phyloP scores from a whole-genome alignment of 2,113 vertebrate species.

The Platichthys stellatus region DNA sequence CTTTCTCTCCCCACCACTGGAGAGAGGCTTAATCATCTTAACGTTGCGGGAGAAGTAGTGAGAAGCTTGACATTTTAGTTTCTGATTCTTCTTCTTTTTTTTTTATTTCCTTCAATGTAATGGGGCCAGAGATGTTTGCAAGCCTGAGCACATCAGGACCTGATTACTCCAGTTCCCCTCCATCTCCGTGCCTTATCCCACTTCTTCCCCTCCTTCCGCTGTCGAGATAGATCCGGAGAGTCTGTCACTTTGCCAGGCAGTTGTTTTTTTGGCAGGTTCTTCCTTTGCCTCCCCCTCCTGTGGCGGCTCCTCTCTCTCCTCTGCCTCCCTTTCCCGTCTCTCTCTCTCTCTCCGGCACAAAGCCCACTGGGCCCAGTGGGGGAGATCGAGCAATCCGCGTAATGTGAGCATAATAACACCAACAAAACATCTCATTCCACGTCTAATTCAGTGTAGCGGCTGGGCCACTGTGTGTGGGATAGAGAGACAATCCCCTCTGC shows the following conservation, averaged over 20 bases:
- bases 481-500: constrained; percentile 58
- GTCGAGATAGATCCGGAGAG: constrained; percentile 51
- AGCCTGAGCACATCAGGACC: constrained; percentile 65
- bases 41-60: constrained; percentile 55
- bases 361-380: constrained; percentile 74
- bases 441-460: constrained; percentile 70
- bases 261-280: constrained; percentile 69
- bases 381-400: constrained; percentile 72
- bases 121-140: constrained; percentile 58
- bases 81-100: neutral
- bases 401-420: constrained; percentile 78
- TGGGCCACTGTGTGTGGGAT: constrained; percentile 59
- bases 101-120: constrained; percentile 46
- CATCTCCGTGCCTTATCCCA: constrained; percentile 38
- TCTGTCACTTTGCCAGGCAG: constrained; percentile 71
- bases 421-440: constrained; percentile 78
- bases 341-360: constrained; percentile 39
- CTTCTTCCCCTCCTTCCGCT: constrained; percentile 15
- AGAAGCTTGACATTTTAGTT: constrained; percentile 42
- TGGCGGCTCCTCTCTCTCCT: neutral
- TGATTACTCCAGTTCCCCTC: constrained; percentile 62
- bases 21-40: constrained; percentile 73
- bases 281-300: constrained; percentile 23
- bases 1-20: constrained; percentile 27
- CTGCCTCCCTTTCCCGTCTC: neutral